phyloP scores from a whole-genome alignment of 2,888 invertebrate genomes.

The Conus canariensis region DNA sequence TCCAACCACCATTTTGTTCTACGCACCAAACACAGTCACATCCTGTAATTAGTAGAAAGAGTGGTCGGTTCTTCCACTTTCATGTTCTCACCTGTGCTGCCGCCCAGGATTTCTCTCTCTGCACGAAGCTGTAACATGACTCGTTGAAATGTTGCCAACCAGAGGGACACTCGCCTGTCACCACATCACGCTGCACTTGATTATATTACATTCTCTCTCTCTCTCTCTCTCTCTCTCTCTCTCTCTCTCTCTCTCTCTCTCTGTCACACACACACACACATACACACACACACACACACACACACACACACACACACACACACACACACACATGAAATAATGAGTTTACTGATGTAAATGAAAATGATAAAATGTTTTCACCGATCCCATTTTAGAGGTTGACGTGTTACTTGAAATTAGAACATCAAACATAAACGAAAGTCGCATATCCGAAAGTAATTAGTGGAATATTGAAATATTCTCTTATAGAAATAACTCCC shows the following conservation, averaged over 20 bases:
- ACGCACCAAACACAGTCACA: no score
- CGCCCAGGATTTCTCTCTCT: slow-evolving; percentile 17
- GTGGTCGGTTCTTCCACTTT: no score
- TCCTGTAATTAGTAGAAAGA: no score
- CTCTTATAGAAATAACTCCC: no score
- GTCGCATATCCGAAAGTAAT: no score
- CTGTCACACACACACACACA: not conserved
- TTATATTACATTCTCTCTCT: not conserved
- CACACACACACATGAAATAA: no score
- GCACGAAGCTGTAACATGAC: slow-evolving; percentile 36
- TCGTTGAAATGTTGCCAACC: slow-evolving; percentile 36
- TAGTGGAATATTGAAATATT: no score
- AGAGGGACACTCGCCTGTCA: slow-evolving; percentile 23
- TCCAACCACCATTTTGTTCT: no score
- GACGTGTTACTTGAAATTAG: no score
- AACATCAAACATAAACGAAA: no score
- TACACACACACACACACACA: not conserved
- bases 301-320: not conserved
- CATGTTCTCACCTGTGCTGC: slow-evolving; percentile 32
- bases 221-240: not conserved
- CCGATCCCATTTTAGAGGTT: not conserved
- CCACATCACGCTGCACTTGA: not conserved
- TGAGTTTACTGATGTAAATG: no score
- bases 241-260: no score
- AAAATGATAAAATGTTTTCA: not conserved